Evolutionary conservation across 2,797 vertebrate genomes (phyloP).

Genomic region (Anisognathus igniventris): DNA sequence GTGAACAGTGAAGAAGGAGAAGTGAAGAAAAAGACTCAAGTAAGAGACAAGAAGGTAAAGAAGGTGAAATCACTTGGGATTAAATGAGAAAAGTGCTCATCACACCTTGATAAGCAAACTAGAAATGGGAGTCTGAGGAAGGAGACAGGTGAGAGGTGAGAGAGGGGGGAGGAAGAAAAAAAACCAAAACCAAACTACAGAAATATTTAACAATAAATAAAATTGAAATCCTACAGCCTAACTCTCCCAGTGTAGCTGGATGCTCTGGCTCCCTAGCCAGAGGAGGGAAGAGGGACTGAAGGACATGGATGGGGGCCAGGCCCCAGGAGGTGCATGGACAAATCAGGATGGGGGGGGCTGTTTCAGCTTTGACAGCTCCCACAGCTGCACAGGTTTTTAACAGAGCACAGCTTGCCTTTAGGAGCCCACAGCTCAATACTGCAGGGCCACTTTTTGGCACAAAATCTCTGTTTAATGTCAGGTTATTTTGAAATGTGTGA

Average conservation of each 20-base stretch:
- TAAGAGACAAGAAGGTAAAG: neutral
- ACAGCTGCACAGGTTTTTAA: neutral
- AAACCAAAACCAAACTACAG: neutral
- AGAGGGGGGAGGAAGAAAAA: neutral
- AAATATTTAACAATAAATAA: neutral
- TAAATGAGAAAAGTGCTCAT: neutral
- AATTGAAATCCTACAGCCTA: neutral
- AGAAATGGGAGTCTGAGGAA: neutral
- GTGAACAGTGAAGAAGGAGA: neutral
- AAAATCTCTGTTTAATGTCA: neutral
- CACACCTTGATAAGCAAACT: neutral
- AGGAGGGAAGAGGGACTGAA: neutral
- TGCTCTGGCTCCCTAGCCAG: neutral
- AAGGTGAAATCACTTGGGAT: neutral
- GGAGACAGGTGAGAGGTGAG: neutral
- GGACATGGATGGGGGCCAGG: neutral
- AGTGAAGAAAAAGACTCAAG: neutral
- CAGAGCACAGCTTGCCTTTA: neutral
- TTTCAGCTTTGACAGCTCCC: neutral
- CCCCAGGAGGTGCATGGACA: neutral
- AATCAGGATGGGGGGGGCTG: accelerated
- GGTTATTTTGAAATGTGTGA: neutral
- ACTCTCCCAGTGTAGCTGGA: neutral
- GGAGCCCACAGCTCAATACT: neutral
- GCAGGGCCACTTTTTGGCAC: slow-evolving; percentile 11